Percentiles rank a stretch among this genome's conserved stretches.
These are phyloP conservation scores for Hoplostethus atlanticus DNA, from an alignment of 2,797 vertebrate genomes.

Conservation along the genomic window DNA sequence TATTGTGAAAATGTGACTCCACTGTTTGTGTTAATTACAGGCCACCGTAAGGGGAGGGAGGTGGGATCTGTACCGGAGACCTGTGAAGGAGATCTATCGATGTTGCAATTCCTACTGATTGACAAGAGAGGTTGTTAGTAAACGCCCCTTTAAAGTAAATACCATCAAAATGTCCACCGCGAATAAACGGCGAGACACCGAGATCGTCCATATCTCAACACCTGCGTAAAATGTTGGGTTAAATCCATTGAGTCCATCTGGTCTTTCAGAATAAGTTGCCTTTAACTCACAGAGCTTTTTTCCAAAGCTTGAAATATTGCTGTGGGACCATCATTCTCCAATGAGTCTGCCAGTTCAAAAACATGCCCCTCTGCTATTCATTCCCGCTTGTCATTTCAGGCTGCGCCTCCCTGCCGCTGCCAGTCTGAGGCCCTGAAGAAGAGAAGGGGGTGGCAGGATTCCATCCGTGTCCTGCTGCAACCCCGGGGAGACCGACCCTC, in stretches of 20 bases:
- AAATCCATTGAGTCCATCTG: background rate
- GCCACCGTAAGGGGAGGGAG: too few species aligned
- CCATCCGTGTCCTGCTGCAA: conserved; percentile 4
- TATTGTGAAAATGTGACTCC: too few species aligned
- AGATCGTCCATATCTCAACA: too few species aligned
- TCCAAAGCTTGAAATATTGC: conserved; percentile 33
- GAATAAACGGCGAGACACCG: too few species aligned
- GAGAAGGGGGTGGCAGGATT: conserved; percentile 9
- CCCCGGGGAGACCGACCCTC: conserved; percentile 2
- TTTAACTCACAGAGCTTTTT: conserved; percentile 18
- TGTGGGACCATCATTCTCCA: conserved; percentile 48
- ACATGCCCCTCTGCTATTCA: conserved; percentile 25
- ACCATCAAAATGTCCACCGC: too few species aligned
- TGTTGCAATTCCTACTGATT: too few species aligned
- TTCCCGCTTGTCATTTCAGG: conserved; percentile 40
- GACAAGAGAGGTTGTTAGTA: too few species aligned
- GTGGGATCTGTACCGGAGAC: too few species aligned
- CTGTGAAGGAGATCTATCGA: too few species aligned
- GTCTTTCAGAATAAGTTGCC: conserved; percentile 9
- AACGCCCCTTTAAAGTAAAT: too few species aligned
- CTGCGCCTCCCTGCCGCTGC: conserved; percentile 13
- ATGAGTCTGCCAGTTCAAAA: conserved; percentile 48
- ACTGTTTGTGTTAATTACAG: too few species aligned
- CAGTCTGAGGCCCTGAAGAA: conserved; percentile 22
- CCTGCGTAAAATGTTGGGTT: too few species aligned